Evolutionary conservation across 1,140 invertebrate species (phyloP).

Genomic region (Sarcophaga peregrina): DNA sequence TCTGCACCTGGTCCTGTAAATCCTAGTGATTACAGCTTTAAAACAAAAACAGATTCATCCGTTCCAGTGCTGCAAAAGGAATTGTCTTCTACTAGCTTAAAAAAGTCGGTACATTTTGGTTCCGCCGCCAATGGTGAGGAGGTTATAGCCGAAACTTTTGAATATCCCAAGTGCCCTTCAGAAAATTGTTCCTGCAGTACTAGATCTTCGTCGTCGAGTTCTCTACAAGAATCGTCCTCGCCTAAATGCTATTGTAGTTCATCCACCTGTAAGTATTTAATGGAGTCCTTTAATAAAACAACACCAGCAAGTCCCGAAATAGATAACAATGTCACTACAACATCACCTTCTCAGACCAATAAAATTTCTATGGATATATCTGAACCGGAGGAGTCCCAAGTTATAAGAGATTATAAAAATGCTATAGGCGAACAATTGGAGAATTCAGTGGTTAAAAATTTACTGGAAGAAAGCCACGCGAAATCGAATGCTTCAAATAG

Average conservation of each 20-base stretch:
- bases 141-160: constrained; percentile 58
- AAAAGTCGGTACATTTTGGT: constrained; percentile 62
- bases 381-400: constrained; percentile 52
- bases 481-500: constrained; percentile 29
- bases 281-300: neutral
- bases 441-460: constrained; percentile 44
- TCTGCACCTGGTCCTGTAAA: constrained; percentile 56
- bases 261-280: constrained; percentile 49
- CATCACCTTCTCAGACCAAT: neutral
- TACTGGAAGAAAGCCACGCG: constrained; percentile 39
- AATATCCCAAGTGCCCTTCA: constrained; percentile 63
- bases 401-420: constrained; percentile 62
- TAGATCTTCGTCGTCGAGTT: constrained; percentile 58
- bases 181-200: constrained; percentile 64
- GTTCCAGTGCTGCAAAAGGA: constrained; percentile 13
- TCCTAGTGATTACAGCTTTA: constrained; percentile 24
- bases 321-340: neutral
- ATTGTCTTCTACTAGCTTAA: constrained; percentile 28
- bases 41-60: constrained; percentile 46
- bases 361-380: constrained; percentile 4
- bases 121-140: constrained; percentile 46
- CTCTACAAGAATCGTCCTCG: constrained; percentile 49
- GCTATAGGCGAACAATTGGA: constrained; percentile 49
- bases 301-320: neutral
- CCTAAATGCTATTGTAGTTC: constrained; percentile 58